Base-by-base conservation (phyloP, 2,113 vertebrate genomes). In the Conger conger region DNA sequence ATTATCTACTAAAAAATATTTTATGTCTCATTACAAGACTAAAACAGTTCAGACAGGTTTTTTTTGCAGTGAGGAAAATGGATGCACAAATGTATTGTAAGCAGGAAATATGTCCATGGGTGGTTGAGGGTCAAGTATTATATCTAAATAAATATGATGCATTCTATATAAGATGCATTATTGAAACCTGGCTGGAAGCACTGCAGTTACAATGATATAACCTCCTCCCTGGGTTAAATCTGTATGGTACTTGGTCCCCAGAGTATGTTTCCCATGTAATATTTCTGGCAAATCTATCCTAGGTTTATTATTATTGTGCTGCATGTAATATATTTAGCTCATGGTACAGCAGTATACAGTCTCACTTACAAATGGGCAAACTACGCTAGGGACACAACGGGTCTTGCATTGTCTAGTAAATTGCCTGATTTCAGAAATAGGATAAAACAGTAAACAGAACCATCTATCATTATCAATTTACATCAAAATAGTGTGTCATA, bases 191-290 rank as follows among this genome's bases (percentile, higher is more conserved):
- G 17, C 60, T 88, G 81, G 89, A 86, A 89, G 86, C 57, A 89
- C 87, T 87, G 77, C 83, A 84, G 80, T 53, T 78, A 87, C 89
- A 86, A 83, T 83, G 88, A 85, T 89, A 88, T 90, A 86, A 86
- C 85, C 87, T 85, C 83, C 82, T 53, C 88, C 82, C 87, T 77
- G 81, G 84, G 35, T 88, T 94, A 87, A 94, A 94, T 92, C 92
- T 93, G 88, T 87, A 94, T 91, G 84, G 0, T 84, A 93, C 91
- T 88, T 88, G 85, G 89, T 86, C 91, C 88, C 91, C 15, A 30
- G 93, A 90, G 93, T 89, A 9, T 82, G 83, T 76, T 88, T 86
- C 77, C 89, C 89, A 76, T 88, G 83, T 88, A 84, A 80, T 82
- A 30, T 35, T 84, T 85, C 88, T 82, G 86, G 90, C 83, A 90